These are phyloP conservation scores for Aphelinus certus DNA, from an alignment of 1,140 invertebrate species.

Conservation along the genomic window DNA sequence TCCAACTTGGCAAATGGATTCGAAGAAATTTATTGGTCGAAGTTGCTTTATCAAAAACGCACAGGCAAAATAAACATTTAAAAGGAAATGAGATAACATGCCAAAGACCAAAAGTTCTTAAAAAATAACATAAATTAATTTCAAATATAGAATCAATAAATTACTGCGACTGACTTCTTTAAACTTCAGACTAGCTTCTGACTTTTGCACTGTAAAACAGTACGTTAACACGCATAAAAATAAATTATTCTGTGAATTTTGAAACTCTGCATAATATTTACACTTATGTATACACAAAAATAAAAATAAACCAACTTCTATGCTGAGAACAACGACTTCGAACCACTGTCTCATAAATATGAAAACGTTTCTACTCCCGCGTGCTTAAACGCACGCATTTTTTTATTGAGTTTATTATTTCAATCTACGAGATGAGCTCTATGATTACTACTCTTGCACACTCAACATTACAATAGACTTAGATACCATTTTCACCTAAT, in stretches of 20 bases:
- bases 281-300: background rate
- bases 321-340: constrained; percentile 28
- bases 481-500: constrained; percentile 39
- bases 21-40: constrained; percentile 10
- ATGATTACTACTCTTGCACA: constrained; percentile 19
- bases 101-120: constrained; percentile 15
- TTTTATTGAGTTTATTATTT: background rate
- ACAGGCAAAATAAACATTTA: background rate
- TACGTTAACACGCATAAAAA: background rate
- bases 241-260: constrained; percentile 5
- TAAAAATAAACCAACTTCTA: constrained; percentile 20
- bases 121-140: background rate
- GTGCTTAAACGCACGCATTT: constrained; percentile 6
- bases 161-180: background rate
- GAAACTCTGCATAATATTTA: background rate
- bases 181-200: constrained; percentile 29
- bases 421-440: constrained; percentile 14
- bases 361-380: background rate
- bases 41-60: constrained; percentile 20
- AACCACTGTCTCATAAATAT: constrained; percentile 26
- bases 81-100: background rate
- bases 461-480: constrained; percentile 2
- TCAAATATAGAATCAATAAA: constrained; percentile 13
- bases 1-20: constrained; percentile 14
- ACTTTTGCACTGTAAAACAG: constrained; percentile 14